Percentiles rank a stretch among this genome's conserved stretches.
Conservation (phyloP, 2,888 invertebrate genomes). For the Dorcus hopei region DNA sequence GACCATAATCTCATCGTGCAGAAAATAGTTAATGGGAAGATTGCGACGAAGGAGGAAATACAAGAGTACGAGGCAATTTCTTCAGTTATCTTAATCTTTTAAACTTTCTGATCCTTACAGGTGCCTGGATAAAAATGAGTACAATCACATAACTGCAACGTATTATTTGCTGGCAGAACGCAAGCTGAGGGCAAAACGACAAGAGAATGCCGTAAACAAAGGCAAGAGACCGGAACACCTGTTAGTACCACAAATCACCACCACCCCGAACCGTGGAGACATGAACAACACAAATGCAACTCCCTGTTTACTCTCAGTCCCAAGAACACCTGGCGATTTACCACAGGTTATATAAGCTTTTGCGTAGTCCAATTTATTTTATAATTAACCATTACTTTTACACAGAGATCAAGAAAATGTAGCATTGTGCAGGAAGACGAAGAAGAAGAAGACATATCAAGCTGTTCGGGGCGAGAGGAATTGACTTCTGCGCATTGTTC, state of each 20-base stretch:
- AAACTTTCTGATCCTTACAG: conserved; percentile 49
- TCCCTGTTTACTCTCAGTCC: conserved; percentile 56
- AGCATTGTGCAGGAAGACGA: conserved; percentile 92
- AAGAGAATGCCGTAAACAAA: conserved; percentile 55
- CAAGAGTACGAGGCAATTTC: conserved; percentile 62
- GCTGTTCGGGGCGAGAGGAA: conserved; percentile 59
- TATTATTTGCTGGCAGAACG: conserved; percentile 95
- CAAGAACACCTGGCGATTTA: conserved; percentile 66
- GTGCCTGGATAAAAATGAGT: conserved; percentile 91
- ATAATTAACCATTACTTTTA: conserved; percentile 19
- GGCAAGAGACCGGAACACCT: conserved; percentile 45
- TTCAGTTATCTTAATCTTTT: conserved; percentile 4
- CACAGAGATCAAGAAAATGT: conserved; percentile 75
- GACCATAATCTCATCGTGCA: conserved; percentile 90
- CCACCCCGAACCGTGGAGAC: conserved; percentile 37
- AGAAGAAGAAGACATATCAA: conserved; percentile 74
- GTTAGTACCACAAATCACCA: conserved; percentile 42
- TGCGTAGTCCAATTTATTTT: neutral
- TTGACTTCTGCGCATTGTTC: conserved; percentile 50
- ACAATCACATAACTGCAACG: conserved; percentile 97
- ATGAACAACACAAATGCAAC: conserved; percentile 29
- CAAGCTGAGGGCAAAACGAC: conserved; percentile 76
- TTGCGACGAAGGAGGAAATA: conserved; percentile 92
- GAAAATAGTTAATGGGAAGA: conserved; percentile 93
- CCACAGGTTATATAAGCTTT: conserved; percentile 53